These are phyloP conservation scores for Adelges cooleyi DNA, from an alignment of 1,140 invertebrate species.

Conservation along the genomic window DNA sequence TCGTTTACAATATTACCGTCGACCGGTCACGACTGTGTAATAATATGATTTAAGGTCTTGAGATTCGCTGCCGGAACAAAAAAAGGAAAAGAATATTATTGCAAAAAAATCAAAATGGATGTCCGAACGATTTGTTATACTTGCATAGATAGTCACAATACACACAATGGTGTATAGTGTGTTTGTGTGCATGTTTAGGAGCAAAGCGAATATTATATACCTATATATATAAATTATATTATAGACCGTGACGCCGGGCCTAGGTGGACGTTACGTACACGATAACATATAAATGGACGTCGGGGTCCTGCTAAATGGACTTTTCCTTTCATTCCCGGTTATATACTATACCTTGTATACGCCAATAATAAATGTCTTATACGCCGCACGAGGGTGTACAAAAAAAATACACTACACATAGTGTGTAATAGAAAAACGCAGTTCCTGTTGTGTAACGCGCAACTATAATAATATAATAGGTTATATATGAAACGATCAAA, in stretches of 20 bases:
- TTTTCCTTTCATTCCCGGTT: neutral
- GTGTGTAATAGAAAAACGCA: neutral
- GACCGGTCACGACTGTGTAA: neutral
- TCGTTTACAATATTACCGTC: neutral
- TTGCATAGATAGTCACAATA: conserved; percentile 15
- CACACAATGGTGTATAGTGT: conserved; percentile 4
- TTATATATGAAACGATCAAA: no score
- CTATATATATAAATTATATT: no score
- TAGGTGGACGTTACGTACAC: conserved; percentile 16
- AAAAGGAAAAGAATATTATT: neutral
- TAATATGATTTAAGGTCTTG: conserved; percentile 15
- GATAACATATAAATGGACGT: neutral
- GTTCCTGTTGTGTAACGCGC: conserved; percentile 12
- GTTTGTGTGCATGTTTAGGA: neutral
- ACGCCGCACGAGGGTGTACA: neutral
- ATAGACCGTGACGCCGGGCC: neutral
- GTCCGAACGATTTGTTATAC: conserved; percentile 11
- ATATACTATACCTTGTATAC: neutral
- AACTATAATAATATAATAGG: no score
- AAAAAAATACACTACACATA: no score
- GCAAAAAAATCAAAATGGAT: no score
- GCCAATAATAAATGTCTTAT: conserved; percentile 7
- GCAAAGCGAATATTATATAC: no score
- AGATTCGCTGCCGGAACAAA: neutral
- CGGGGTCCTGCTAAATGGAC: conserved; percentile 9